A percentile compares a stretch with the other conserved stretches of the same genome.
phyloP scores from a whole-genome alignment of 2,888 invertebrate species.

The Carpatolechia fugitivella region DNA sequence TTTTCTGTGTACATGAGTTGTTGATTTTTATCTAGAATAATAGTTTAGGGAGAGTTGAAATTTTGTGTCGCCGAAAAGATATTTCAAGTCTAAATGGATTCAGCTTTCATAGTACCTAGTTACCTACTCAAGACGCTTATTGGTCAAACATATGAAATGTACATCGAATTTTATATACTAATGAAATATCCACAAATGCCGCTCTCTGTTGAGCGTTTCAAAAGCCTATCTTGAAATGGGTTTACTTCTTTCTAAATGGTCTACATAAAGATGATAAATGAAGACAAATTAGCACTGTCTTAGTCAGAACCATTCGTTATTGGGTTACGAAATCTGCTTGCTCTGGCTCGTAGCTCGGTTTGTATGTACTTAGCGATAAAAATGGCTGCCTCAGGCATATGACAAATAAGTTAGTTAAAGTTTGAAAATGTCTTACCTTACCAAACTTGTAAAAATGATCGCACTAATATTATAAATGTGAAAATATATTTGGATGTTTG shows the following conservation, averaged over 20 bases:
- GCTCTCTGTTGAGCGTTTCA: too few relatives aligned
- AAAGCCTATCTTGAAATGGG: too few relatives aligned
- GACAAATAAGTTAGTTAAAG: too few relatives aligned
- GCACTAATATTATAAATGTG: too few relatives aligned
- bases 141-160: too few relatives aligned
- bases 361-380: background rate
- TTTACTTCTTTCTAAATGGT: background rate
- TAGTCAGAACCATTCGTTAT: background rate
- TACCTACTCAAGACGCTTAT: background rate
- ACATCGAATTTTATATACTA: too few relatives aligned
- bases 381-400: too few relatives aligned
- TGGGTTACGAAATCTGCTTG: background rate
- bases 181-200: too few relatives aligned
- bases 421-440: too few relatives aligned
- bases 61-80: conserved; percentile 8
- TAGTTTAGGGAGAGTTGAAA: conserved; percentile 24
- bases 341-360: background rate
- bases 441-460: too few relatives aligned
- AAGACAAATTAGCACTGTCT: background rate
- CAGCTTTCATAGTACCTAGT: background rate
- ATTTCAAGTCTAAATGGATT: background rate
- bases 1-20: conserved; percentile 63
- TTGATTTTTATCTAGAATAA: conserved; percentile 54
- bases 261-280: background rate
- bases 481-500: too few relatives aligned